Evolutionary conservation across 1,140 invertebrate species (phyloP).

Genomic region (Mercenaria mercenaria): DNA sequence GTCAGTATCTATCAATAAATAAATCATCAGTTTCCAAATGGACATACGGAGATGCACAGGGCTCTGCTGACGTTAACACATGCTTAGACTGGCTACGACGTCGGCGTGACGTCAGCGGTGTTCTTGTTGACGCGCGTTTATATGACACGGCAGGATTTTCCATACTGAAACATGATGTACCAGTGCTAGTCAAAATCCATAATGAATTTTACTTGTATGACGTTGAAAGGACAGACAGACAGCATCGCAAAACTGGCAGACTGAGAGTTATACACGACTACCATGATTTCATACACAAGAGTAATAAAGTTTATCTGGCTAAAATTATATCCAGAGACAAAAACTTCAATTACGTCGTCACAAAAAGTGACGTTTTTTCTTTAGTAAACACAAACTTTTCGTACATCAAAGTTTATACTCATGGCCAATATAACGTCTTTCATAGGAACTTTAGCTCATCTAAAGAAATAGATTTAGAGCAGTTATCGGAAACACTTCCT

Average conservation of each 20-base stretch:
- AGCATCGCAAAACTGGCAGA: not conserved
- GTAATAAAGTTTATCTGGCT: constrained; percentile 56
- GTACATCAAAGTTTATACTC: constrained; percentile 28
- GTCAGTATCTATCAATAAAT: constrained; percentile 2
- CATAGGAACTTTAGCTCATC: constrained; percentile 13
- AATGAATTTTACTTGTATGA: constrained; percentile 46
- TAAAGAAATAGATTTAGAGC: not conserved
- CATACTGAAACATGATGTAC: constrained; percentile 38
- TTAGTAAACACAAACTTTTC: not conserved
- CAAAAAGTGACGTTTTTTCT: not conserved
- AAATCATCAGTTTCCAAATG: not conserved
- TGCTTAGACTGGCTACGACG: constrained; percentile 47
- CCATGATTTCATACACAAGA: constrained; percentile 59
- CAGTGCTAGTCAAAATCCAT: constrained; percentile 37
- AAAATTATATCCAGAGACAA: constrained; percentile 39
- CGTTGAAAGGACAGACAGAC: not conserved
- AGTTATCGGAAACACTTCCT: not conserved
- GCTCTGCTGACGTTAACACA: constrained; percentile 9
- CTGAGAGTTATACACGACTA: constrained; percentile 58
- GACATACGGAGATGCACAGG: constrained; percentile 32
- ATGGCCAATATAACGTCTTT: constrained; percentile 27
- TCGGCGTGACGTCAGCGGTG: constrained; percentile 34
- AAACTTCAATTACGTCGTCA: constrained; percentile 63
- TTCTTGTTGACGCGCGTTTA: constrained; percentile 25
- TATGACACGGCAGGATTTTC: constrained; percentile 29